A percentile compares a stretch with the other conserved stretches of the same genome.
Conservation (phyloP, 1,140 invertebrate species). For the Aphis gossypii region DNA sequence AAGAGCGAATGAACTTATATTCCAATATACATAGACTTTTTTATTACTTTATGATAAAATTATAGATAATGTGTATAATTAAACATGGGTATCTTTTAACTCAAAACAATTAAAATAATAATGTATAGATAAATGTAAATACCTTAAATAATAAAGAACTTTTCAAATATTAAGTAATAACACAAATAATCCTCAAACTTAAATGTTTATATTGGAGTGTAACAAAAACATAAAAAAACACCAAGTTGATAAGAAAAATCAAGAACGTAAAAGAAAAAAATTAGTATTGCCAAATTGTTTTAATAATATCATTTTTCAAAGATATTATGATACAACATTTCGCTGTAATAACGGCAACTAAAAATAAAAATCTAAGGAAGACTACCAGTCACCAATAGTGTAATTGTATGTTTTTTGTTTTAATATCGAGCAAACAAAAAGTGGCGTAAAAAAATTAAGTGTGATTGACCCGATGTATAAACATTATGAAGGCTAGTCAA, state of each 20-base stretch:
- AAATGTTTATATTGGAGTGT: constrained; percentile 12
- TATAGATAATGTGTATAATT: neutral
- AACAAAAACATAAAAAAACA: neutral
- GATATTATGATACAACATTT: constrained; percentile 26
- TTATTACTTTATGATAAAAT: neutral
- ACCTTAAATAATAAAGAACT: neutral
- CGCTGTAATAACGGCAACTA: neutral
- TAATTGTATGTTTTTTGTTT: neutral
- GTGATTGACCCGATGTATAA: neutral
- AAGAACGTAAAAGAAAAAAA: neutral
- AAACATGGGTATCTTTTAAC: constrained; percentile 32
- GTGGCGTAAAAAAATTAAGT: neutral
- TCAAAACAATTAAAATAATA: neutral
- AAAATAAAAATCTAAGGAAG: neutral
- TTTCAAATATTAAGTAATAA: neutral
- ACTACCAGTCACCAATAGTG: neutral
- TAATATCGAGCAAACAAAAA: neutral
- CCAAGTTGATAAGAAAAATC: neutral
- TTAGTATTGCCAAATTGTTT: neutral
- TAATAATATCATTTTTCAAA: neutral
- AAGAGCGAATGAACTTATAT: neutral
- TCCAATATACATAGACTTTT: neutral
- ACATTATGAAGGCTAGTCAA: neutral
- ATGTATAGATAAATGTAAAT: neutral
- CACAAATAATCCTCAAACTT: neutral